Evolutionary conservation across 1,140 invertebrate genomes (phyloP).

Genomic region (Hesperophylax magnus): DNA sequence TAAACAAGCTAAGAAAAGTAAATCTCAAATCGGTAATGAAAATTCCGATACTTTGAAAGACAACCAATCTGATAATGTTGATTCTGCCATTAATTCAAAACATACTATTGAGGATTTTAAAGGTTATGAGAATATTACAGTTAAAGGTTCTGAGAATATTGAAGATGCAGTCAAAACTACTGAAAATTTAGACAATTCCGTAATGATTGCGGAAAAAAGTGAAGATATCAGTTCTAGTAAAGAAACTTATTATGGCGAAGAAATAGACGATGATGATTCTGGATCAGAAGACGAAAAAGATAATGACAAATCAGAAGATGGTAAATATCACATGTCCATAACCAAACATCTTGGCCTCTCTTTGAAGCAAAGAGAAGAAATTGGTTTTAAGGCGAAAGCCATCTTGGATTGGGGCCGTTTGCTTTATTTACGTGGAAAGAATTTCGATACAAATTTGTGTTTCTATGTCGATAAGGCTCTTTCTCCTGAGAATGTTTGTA

Average conservation of each 20-base stretch:
- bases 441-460: slow-evolving; percentile 75
- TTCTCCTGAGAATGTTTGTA: slow-evolving; percentile 85
- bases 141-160: too few relatives aligned
- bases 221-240: too few relatives aligned
- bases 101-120: too few relatives aligned
- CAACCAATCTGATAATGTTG: too few relatives aligned
- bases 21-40: slow-evolving; percentile 37
- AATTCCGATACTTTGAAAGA: neutral
- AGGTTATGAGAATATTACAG: too few relatives aligned
- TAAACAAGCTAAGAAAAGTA: slow-evolving; percentile 48
- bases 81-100: too few relatives aligned
- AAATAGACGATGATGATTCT: neutral
- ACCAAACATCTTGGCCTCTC: slow-evolving; percentile 60
- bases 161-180: too few relatives aligned
- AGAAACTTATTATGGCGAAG: neutral
- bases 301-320: neutral
- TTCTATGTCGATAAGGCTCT: slow-evolving; percentile 76
- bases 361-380: slow-evolving; percentile 71
- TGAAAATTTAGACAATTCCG: too few relatives aligned
- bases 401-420: slow-evolving; percentile 83
- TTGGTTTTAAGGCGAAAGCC: slow-evolving; percentile 82
- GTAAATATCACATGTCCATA: neutral
- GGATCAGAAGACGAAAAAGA: neutral
- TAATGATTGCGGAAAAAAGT: too few relatives aligned
- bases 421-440: slow-evolving; percentile 72